phyloP scores from a whole-genome alignment of 2,797 vertebrate species.

The Columba guinea region DNA sequence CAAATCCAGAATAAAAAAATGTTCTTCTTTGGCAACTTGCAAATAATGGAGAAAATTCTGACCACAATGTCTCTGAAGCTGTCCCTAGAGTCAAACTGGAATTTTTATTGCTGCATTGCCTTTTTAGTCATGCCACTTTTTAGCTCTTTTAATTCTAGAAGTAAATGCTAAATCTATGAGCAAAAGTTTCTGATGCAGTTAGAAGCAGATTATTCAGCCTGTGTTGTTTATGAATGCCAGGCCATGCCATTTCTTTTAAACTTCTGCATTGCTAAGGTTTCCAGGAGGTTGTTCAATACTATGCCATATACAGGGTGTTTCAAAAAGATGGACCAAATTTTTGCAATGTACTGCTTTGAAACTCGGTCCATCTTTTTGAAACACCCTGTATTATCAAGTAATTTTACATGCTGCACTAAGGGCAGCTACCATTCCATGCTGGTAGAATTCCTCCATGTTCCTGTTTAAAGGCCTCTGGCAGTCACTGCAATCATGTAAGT shows the following conservation, averaged over 20 bases:
- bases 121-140: constrained; percentile 61
- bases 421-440: background rate
- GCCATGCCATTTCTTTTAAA: background rate
- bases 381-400: background rate
- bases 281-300: constrained; percentile 13
- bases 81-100: constrained; percentile 67
- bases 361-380: too few species aligned
- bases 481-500: background rate
- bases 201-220: constrained; percentile 30
- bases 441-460: background rate
- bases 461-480: background rate
- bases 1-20: constrained; percentile 43
- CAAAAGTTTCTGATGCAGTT: constrained; percentile 61
- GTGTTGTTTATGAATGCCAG: constrained; percentile 49
- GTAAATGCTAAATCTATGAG: constrained; percentile 47
- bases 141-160: constrained; percentile 58
- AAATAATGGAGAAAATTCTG: constrained; percentile 63
- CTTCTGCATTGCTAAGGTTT: constrained; percentile 19
- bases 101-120: constrained; percentile 61
- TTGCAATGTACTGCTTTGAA: too few species aligned
- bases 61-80: constrained; percentile 63
- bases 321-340: too few species aligned
- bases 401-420: background rate
- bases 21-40: constrained; percentile 37
- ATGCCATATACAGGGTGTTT: background rate